Evolutionary conservation across 2,113 vertebrate species (phyloP).

Genomic region (Clarias macrocephalus): DNA sequence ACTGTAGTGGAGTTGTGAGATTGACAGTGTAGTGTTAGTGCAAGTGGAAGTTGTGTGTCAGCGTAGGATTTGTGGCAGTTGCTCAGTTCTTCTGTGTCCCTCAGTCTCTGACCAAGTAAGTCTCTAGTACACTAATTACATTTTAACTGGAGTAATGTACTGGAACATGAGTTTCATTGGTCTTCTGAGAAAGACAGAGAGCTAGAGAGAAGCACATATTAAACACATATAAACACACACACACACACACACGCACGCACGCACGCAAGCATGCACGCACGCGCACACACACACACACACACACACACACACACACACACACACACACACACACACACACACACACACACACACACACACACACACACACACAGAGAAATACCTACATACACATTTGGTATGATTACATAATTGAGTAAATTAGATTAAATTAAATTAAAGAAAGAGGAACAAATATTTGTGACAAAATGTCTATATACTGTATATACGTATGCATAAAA

Average conservation of each 20-base stretch:
- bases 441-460: too few relatives aligned
- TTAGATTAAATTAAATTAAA: too few relatives aligned
- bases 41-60: neutral
- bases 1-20: conserved; percentile 1
- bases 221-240: neutral
- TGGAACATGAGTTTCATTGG: conserved; percentile 44
- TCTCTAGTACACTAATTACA: conserved; percentile 51
- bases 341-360: conserved; percentile 1
- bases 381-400: too few relatives aligned
- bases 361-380: too few relatives aligned
- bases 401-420: too few relatives aligned
- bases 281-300: neutral
- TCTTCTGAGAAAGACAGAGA: conserved; percentile 23
- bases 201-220: neutral
- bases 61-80: neutral
- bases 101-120: neutral
- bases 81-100: conserved; percentile 27
- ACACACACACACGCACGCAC: neutral
- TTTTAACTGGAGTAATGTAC: conserved; percentile 61
- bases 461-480: too few relatives aligned
- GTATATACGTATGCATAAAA: too few relatives aligned
- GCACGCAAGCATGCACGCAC: neutral
- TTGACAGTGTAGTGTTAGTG: conserved; percentile 10
- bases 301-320: neutral
- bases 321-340: neutral